These are phyloP conservation scores for Sebastes alutus DNA, from an alignment of 2,797 vertebrate species.

Conservation along the genomic window DNA sequence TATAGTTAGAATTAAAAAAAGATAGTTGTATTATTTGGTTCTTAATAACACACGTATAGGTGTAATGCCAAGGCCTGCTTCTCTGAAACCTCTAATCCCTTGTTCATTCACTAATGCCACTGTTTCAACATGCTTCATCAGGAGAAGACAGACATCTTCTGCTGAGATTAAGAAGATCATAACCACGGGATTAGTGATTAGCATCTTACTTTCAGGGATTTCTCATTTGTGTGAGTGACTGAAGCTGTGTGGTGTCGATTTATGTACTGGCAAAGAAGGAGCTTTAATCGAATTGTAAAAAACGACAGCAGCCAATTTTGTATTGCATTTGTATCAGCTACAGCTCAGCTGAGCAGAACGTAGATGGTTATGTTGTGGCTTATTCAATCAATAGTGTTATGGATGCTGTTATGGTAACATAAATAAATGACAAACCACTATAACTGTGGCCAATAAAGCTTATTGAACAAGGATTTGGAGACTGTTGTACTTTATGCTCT, in stretches of 20 bases:
- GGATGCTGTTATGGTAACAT: not conserved
- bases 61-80: not conserved
- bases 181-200: slow-evolving; percentile 54
- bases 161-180: slow-evolving; percentile 60
- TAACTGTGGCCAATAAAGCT: not conserved
- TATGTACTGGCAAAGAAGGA: not conserved
- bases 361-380: not conserved
- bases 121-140: slow-evolving; percentile 24
- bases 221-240: slow-evolving; percentile 34
- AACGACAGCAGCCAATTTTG: not conserved
- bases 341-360: not conserved
- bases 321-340: not conserved
- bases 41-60: not conserved
- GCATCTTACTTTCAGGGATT: slow-evolving; percentile 58
- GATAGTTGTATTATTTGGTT: not conserved
- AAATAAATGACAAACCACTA: not conserved
- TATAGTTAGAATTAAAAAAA: not conserved
- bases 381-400: not conserved
- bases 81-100: slow-evolving; percentile 19
- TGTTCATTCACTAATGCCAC: slow-evolving; percentile 14
- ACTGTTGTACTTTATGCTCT: not conserved
- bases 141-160: slow-evolving; percentile 42
- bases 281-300: not conserved
- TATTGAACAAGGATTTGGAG: not conserved
- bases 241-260: not conserved